These are phyloP conservation scores for Pelobates fuscus DNA, from an alignment of 2,113 vertebrate genomes.

Conservation along the genomic window DNA sequence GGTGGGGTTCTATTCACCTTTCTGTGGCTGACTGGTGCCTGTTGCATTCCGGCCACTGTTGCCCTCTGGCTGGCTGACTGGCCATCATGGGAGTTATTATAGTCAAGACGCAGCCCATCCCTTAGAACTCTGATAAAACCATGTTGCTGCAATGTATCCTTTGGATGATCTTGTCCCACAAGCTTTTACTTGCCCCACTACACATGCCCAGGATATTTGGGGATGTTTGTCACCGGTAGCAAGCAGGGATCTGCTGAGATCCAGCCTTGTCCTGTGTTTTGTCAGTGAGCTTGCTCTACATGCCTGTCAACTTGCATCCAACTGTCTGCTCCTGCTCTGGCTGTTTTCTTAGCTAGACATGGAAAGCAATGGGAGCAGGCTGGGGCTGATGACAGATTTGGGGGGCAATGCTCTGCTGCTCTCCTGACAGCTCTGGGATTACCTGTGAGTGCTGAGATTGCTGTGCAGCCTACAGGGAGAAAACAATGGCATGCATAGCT, in stretches of 20 bases:
- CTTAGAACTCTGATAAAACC: too few species aligned
- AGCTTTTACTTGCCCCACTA: conserved; percentile 31
- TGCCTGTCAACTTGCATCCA: conserved; percentile 9
- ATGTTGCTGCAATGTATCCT: conserved; percentile 9
- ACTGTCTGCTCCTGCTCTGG: conserved; percentile 12
- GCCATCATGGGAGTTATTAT: too few species aligned
- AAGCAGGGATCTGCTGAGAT: conserved; percentile 23
- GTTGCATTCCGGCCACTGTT: too few species aligned
- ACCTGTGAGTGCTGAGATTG: conserved; percentile 7
- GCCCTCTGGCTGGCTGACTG: too few species aligned
- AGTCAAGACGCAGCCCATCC: too few species aligned
- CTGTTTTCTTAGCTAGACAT: conserved; percentile 11
- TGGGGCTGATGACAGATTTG: conserved; percentile 34
- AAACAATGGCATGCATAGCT: conserved; percentile 4
- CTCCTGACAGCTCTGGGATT: conserved; percentile 36
- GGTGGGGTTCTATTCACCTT: too few species aligned
- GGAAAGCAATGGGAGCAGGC: conserved; percentile 22
- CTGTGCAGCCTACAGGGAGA: background rate
- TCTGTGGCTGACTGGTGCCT: too few species aligned
- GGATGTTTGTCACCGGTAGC: conserved; percentile 7
- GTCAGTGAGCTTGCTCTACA: conserved; percentile 18
- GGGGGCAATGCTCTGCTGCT: conserved; percentile 24
- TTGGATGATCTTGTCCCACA: conserved; percentile 36
- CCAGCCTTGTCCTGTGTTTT: conserved; percentile 19
- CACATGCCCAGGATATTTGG: conserved; percentile 41